Evolutionary conservation across 2,797 vertebrate genomes (phyloP).

Genomic region (Sebastes hubbsi): DNA sequence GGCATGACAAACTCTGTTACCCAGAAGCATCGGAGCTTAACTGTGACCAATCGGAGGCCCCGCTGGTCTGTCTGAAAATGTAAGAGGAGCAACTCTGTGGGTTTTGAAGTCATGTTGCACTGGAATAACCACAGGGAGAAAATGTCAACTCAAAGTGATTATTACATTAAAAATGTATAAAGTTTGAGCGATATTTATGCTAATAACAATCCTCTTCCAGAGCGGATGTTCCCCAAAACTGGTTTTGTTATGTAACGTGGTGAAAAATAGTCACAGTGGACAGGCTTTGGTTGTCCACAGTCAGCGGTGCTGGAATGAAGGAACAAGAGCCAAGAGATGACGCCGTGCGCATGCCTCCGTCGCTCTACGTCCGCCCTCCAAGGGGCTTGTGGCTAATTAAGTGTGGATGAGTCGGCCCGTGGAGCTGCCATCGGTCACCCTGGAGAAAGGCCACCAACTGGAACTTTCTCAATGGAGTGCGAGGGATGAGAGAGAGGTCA

Average conservation of each 20-base stretch:
- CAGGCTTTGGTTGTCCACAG: conserved; percentile 21
- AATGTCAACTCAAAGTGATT: conserved; percentile 57
- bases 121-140: conserved; percentile 40
- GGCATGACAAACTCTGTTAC: conserved; percentile 69
- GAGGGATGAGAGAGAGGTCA: conserved; percentile 51
- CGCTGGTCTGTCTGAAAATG: conserved; percentile 60
- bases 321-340: conserved; percentile 14
- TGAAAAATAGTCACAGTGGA: conserved; percentile 23
- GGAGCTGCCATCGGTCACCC: conserved; percentile 68
- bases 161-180: conserved; percentile 49
- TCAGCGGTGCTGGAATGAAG: conserved; percentile 23
- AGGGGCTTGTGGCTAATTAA: conserved; percentile 77
- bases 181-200: conserved; percentile 44
- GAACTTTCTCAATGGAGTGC: conserved; percentile 53
- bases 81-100: conserved; percentile 35
- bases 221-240: background rate
- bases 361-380: conserved; percentile 47
- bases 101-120: conserved; percentile 58
- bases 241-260: conserved; percentile 24
- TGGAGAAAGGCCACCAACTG: conserved; percentile 70
- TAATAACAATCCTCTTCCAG: conserved; percentile 36
- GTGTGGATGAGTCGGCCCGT: conserved; percentile 60
- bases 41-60: conserved; percentile 66
- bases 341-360: conserved; percentile 36
- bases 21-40: conserved; percentile 66